Evolutionary conservation across 2,888 invertebrate species (phyloP).

Genomic region (Hyles lineata): DNA sequence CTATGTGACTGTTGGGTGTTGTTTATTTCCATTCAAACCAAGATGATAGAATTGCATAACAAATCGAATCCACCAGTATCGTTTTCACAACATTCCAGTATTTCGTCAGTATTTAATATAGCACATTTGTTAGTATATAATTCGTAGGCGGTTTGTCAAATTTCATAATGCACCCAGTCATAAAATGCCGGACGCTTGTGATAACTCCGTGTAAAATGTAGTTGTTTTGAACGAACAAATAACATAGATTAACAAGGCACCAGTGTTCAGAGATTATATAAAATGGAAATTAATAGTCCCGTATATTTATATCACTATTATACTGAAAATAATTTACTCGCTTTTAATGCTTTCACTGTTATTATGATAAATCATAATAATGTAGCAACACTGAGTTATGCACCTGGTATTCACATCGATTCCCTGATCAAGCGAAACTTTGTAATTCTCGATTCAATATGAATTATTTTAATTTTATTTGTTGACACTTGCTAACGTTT

Average conservation of each 20-base stretch:
- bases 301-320: not conserved
- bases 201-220: conserved; percentile 7
- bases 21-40: not conserved
- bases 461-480: too few relatives aligned
- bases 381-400: too few relatives aligned
- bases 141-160: not conserved
- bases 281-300: conserved; percentile 2
- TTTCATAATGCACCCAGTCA: conserved; percentile 4
- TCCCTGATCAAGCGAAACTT: too few relatives aligned
- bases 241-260: not conserved
- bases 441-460: too few relatives aligned
- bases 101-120: not conserved
- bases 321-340: not conserved
- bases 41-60: not conserved
- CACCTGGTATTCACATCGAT: too few relatives aligned
- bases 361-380: not conserved
- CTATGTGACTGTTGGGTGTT: too few relatives aligned
- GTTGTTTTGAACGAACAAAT: conserved; percentile 14
- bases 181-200: conserved; percentile 20
- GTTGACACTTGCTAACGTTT: too few relatives aligned
- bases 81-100: not conserved
- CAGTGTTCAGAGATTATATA: not conserved
- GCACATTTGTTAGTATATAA: not conserved
- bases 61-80: not conserved
- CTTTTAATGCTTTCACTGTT: not conserved